Conservation (phyloP, 2,113 vertebrate species). For the Gobius niger region DNA sequence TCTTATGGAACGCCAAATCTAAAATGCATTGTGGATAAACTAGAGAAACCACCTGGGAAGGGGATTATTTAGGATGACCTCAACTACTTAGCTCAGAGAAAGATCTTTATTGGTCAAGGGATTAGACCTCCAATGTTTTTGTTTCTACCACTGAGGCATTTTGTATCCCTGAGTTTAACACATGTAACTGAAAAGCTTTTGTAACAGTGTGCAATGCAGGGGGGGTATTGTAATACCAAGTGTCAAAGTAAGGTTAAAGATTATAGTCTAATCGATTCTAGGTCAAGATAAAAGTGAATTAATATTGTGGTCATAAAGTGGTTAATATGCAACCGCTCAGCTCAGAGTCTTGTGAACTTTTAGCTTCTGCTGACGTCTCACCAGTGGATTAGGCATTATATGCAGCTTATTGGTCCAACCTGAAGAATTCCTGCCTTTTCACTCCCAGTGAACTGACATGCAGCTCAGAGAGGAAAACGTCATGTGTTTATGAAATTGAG, state of each 20-base stretch:
- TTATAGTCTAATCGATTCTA: background rate
- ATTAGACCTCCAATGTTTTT: background rate
- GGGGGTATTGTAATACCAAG: background rate
- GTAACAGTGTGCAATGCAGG: background rate
- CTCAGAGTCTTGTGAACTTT: constrained; percentile 57
- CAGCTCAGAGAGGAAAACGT: background rate
- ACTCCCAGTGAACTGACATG: background rate
- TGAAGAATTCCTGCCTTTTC: constrained; percentile 13
- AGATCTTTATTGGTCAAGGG: background rate
- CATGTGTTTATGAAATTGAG: background rate
- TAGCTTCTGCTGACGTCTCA: constrained; percentile 52
- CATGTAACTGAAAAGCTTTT: too few relatives aligned
- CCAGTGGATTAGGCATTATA: constrained; percentile 59
- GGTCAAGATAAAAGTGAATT: constrained; percentile 20
- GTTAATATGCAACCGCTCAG: constrained; percentile 70
- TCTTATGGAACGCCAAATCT: too few relatives aligned
- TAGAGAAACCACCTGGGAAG: background rate
- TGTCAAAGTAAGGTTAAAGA: background rate
- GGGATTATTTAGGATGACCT: too few relatives aligned
- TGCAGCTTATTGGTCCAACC: constrained; percentile 34
- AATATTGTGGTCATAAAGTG: constrained; percentile 25
- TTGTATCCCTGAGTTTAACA: too few relatives aligned
- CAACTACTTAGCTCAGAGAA: background rate
- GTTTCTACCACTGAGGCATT: too few relatives aligned
- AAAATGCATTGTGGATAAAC: too few relatives aligned